phyloP scores from a whole-genome alignment of 2,113 vertebrate species.

The Gadus macrocephalus region DNA sequence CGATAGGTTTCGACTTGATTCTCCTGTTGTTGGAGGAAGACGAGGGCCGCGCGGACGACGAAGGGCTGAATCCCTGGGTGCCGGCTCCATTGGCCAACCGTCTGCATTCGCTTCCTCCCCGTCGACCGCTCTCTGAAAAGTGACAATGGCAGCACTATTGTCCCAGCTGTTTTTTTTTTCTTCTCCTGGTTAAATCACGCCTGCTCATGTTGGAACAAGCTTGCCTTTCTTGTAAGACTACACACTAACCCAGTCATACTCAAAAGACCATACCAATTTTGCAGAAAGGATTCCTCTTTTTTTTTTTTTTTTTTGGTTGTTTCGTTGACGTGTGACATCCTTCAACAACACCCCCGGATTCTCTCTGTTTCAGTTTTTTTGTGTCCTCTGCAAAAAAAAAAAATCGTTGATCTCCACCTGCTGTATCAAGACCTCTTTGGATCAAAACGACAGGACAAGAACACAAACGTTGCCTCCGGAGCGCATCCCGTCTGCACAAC shows the following conservation, averaged over 20 bases:
- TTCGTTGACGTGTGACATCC: neutral
- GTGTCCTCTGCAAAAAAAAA: no score
- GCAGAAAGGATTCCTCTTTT: neutral
- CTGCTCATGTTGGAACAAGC: constrained; percentile 45
- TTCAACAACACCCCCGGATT: neutral
- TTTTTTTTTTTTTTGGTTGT: no score
- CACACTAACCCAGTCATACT: constrained; percentile 35
- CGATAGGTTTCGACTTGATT: constrained; percentile 35
- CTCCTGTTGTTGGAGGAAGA: constrained; percentile 34
- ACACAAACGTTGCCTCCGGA: constrained; percentile 13
- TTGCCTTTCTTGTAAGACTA: constrained; percentile 57
- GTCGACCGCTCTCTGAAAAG: constrained; percentile 16
- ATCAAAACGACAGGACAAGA: neutral
- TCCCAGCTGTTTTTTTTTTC: neutral
- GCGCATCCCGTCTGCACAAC: neutral
- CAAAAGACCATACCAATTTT: constrained; percentile 33
- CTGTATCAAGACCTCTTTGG: constrained; percentile 27
- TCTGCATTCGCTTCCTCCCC: constrained; percentile 2
- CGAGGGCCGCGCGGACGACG: constrained; percentile 17
- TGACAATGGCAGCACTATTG: constrained; percentile 8
- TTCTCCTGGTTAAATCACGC: constrained; percentile 24
- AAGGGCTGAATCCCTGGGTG: constrained; percentile 32
- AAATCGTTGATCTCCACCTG: constrained; percentile 19
- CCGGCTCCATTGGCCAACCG: constrained; percentile 12
- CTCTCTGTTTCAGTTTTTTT: neutral